Evolutionary conservation across 2,888 invertebrate genomes (phyloP), one percentile per base, ranked within the genome.

Genomic region (Colostygia pectinataria): DNA sequence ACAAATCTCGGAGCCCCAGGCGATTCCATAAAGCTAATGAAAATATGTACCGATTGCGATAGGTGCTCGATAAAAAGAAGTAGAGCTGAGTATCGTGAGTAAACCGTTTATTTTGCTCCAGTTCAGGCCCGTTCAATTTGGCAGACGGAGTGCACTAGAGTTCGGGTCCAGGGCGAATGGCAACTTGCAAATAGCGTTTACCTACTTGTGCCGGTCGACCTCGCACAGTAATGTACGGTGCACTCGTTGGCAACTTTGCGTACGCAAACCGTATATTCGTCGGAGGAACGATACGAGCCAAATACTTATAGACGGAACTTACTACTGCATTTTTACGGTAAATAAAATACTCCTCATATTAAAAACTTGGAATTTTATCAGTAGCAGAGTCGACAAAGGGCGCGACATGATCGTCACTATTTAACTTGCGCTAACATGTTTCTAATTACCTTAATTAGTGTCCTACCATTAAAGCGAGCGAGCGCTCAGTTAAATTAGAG

Each of bases 371-470:
- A n/a, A n/a, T n/a, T n/a, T n/a, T n/a, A n/a, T n/a, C n/a, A 14
- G 18, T 24, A 24, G 32, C 12, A 33, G 10, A 31, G 20, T 10
- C 39, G 40, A 36, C 47, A 38, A 57, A 61, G 54, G 41, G 50
- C 48, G 61, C 61, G 64, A 46, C 55, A 51, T 28, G 53, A 44
- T 63, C 59, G 64, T 46, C 59, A 66, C 67, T 73, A 71, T 75
- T 73, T 67, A 65, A 58, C 66, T 65, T 65, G 60, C 68, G 68
- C 72, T 81, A 80, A 79, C 74, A 77, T 78, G 75, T 77, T 78
- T 79, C 74, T 80, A 82, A 87, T 87, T 86, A 79, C 74, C 73
- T 78, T 83, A 86, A 86, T 86, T 83, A 83, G 82, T 77, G 75
- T 74, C 76, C 80, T 76, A 70, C 68, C 74, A 79, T 83, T 80